phyloP scores from a whole-genome alignment of 1,140 invertebrate species.

The Venustaconcha ellipsiformis region DNA sequence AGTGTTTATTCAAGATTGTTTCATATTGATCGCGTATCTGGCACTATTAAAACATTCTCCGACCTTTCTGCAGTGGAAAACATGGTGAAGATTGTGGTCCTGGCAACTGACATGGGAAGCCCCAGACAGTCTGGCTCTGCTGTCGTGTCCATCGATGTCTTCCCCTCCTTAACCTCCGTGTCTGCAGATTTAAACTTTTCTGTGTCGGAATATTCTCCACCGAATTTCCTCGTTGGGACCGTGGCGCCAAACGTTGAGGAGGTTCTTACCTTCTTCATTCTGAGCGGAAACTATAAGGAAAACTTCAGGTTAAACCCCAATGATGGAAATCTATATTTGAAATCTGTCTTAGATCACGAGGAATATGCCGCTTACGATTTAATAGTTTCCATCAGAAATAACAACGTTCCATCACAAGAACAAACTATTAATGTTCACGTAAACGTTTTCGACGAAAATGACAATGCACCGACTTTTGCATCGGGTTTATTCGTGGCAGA shows the following conservation, averaged over 20 bases:
- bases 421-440: slow-evolving; percentile 22
- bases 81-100: not conserved
- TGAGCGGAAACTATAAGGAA: slow-evolving; percentile 24
- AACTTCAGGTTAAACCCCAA: slow-evolving; percentile 10
- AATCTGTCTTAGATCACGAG: slow-evolving; percentile 14
- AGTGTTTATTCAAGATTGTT: slow-evolving; percentile 8
- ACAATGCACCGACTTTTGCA: slow-evolving; percentile 26
- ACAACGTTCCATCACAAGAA: not conserved
- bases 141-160: slow-evolving; percentile 14
- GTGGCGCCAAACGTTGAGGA: not conserved
- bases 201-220: slow-evolving; percentile 21
- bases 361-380: slow-evolving; percentile 15
- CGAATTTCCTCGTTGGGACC: slow-evolving; percentile 19
- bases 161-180: slow-evolving; percentile 1
- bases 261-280: slow-evolving; percentile 1
- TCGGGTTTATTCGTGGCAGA: not conserved
- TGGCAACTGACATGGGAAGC: slow-evolving; percentile 11
- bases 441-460: slow-evolving; percentile 22
- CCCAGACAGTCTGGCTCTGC: slow-evolving; percentile 11
- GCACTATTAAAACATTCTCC: slow-evolving; percentile 18
- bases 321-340: slow-evolving; percentile 21
- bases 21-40: slow-evolving; percentile 21
- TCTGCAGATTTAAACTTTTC: slow-evolving; percentile 21
- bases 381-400: not conserved
- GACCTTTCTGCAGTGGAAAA: slow-evolving; percentile 9